A percentile compares a stretch with the other conserved stretches of the same genome.
Evolutionary conservation across 2,888 invertebrate genomes (phyloP).

Genomic region (Pollenia angustigena): DNA sequence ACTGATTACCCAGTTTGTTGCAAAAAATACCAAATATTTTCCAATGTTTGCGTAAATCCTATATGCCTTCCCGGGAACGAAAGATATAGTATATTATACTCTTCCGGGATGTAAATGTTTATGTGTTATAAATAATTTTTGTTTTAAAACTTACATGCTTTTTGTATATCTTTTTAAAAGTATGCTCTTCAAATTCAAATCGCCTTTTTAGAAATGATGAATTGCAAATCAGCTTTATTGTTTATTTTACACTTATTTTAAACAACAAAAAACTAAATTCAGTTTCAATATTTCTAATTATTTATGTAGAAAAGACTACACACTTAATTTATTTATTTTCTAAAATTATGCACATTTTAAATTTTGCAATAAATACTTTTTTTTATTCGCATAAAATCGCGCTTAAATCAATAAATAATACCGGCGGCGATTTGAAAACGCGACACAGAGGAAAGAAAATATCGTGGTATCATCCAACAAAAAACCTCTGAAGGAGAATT

Average conservation of each 20-base stretch:
- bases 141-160: slow-evolving; percentile 2
- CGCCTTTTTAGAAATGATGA: neutral
- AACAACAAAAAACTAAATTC: neutral
- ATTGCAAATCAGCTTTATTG: slow-evolving; percentile 18
- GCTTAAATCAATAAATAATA: slow-evolving; percentile 30
- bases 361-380: slow-evolving; percentile 38
- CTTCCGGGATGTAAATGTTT: too few species aligned
- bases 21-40: too few species aligned
- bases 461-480: slow-evolving; percentile 22
- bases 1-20: too few species aligned
- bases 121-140: too few species aligned
- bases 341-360: slow-evolving; percentile 61
- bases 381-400: neutral
- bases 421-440: slow-evolving; percentile 49
- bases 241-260: slow-evolving; percentile 24
- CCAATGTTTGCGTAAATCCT: too few species aligned
- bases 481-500: slow-evolving; percentile 9
- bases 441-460: neutral
- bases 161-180: neutral
- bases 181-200: slow-evolving; percentile 6
- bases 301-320: neutral
- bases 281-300: neutral
- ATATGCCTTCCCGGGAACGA: too few species aligned
- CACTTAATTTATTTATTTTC: slow-evolving; percentile 48
- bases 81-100: too few species aligned